Conservation (phyloP, 2,113 vertebrate genomes). For the Nerophis ophidion region DNA sequence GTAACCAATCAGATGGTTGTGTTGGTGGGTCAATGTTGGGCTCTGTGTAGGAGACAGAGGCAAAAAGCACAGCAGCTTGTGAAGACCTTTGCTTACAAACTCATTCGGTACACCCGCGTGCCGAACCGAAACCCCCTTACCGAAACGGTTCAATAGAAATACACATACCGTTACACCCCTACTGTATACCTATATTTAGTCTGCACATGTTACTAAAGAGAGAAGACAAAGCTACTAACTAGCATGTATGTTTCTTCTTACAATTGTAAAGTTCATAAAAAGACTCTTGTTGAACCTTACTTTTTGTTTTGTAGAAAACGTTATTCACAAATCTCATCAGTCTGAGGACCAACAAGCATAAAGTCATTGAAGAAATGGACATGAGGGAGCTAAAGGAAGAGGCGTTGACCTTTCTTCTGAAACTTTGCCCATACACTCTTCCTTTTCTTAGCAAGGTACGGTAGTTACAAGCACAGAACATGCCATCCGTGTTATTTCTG, state of each 20-base stretch:
- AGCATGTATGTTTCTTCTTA: background rate
- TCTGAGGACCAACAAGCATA: conserved; percentile 68
- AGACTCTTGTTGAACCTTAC: background rate
- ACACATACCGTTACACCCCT: too few species aligned
- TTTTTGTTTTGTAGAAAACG: conserved; percentile 64
- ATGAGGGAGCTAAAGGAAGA: conserved; percentile 77
- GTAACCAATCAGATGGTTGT: too few species aligned
- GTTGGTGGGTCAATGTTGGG: too few species aligned
- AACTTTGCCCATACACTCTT: conserved; percentile 55
- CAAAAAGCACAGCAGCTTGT: too few species aligned
- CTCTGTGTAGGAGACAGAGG: too few species aligned
- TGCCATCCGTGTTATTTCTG: background rate
- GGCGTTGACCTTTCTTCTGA: conserved; percentile 74
- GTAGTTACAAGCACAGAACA: background rate
- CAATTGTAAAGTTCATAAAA: background rate
- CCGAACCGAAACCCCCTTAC: too few species aligned
- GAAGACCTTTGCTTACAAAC: too few species aligned
- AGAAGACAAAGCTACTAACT: background rate
- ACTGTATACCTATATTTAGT: background rate
- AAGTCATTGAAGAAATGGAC: conserved; percentile 70
- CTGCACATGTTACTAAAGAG: background rate
- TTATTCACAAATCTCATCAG: conserved; percentile 72
- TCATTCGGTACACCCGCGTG: too few species aligned
- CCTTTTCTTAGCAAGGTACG: conserved; percentile 79
- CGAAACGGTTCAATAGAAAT: too few species aligned